These are phyloP conservation scores for Gari tellinella DNA, from an alignment of 2,888 invertebrate species.

Conservation along the genomic window DNA sequence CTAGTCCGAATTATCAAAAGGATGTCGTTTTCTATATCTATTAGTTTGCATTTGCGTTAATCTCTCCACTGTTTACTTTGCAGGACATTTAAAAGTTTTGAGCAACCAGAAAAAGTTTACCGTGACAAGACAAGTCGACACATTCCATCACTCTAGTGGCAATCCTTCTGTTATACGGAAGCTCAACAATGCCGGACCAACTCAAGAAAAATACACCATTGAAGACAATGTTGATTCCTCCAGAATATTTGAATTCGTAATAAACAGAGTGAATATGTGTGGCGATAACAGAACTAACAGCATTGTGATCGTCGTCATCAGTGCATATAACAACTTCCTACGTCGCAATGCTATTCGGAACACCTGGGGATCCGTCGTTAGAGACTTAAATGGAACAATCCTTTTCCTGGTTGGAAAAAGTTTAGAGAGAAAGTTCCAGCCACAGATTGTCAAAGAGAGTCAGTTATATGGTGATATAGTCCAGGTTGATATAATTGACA, in stretches of 20 bases:
- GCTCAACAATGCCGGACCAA: no score
- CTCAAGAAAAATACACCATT: no score
- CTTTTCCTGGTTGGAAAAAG: constrained; percentile 78
- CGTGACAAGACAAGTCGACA: no score
- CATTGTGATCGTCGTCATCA: constrained; percentile 73
- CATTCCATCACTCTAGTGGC: no score
- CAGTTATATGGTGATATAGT: constrained; percentile 78
- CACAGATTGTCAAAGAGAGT: constrained; percentile 69
- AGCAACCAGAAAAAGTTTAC: no score
- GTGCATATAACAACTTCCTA: constrained; percentile 72
- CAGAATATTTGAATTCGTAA: constrained; percentile 12
- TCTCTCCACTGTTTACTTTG: no score
- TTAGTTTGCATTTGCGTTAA: no score
- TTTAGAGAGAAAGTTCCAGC: constrained; percentile 32
- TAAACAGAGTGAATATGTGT: constrained; percentile 8
- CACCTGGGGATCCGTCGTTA: constrained; percentile 77
- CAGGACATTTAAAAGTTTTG: no score
- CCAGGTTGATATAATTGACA: constrained; percentile 82
- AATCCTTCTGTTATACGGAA: no score
- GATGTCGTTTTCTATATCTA: no score
- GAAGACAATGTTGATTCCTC: no score
- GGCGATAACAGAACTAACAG: background rate
- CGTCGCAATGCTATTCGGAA: constrained; percentile 74
- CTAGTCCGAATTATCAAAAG: no score
- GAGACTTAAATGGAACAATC: constrained; percentile 61